These are phyloP conservation scores for Hyposmocoma kahamanoa DNA, from an alignment of 1,140 invertebrate species.

Conservation along the genomic window DNA sequence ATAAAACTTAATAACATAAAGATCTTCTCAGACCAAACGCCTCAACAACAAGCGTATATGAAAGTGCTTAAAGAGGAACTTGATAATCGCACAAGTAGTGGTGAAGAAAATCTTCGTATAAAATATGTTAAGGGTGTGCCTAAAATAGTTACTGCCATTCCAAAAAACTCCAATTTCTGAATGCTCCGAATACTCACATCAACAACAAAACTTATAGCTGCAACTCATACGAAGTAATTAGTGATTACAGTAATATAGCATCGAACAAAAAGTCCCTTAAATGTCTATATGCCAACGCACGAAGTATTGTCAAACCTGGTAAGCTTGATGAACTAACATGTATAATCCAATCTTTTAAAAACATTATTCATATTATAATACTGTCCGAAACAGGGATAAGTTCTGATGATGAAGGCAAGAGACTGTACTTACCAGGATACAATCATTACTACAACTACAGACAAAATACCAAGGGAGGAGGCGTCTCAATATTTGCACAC, in stretches of 20 bases:
- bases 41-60: constrained; percentile 4
- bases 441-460: constrained; percentile 8
- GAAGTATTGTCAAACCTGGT: constrained; percentile 4
- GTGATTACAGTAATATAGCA: background rate
- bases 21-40: constrained; percentile 10
- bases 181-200: background rate
- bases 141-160: background rate
- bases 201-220: background rate
- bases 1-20: background rate
- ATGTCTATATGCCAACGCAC: constrained; percentile 4
- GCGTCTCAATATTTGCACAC: constrained; percentile 10
- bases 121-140: constrained; percentile 13
- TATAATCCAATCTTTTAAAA: constrained; percentile 2
- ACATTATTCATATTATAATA: constrained; percentile 4
- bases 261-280: background rate
- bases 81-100: background rate
- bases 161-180: background rate
- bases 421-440: background rate
- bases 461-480: background rate
- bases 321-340: constrained; percentile 11
- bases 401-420: background rate
- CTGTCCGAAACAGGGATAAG: constrained; percentile 9
- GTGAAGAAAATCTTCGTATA: constrained; percentile 10
- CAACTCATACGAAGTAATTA: background rate
- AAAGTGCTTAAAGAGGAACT: constrained; percentile 6